These are phyloP conservation scores for Clunio marinus DNA, from an alignment of 2,888 invertebrate genomes.

Conservation along the genomic window DNA sequence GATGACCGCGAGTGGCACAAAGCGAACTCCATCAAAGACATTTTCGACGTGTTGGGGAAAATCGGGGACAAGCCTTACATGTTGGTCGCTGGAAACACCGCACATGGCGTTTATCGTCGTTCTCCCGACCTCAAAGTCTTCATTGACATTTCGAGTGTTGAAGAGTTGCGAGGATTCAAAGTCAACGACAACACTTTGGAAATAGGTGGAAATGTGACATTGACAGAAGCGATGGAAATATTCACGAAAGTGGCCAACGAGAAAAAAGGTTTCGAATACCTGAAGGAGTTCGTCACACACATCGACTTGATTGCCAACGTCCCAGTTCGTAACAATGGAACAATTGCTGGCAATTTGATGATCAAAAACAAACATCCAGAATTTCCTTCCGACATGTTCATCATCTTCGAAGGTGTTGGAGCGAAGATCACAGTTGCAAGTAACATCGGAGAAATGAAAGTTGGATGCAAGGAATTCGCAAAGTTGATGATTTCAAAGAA, in stretches of 20 bases:
- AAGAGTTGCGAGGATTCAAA: conserved; percentile 41
- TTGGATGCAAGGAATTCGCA: conserved; percentile 47
- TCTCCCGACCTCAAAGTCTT: conserved; percentile 52
- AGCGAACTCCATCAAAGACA: conserved; percentile 55
- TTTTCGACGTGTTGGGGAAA: conserved; percentile 56
- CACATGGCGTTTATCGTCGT: conserved; percentile 57
- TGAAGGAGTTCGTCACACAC: conserved; percentile 58
- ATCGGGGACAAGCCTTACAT: conserved; percentile 55
- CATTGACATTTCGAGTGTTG: conserved; percentile 55
- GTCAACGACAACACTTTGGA: conserved; percentile 51
- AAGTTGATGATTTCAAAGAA: conserved; percentile 51
- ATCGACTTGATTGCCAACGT: conserved; percentile 66
- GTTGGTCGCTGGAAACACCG: conserved; percentile 71
- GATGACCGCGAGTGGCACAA: conserved; percentile 56
- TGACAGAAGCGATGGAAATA: conserved; percentile 56
- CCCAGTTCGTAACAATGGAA: conserved; percentile 67
- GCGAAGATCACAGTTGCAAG: conserved; percentile 50
- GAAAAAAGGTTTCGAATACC: conserved; percentile 57
- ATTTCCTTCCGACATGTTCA: conserved; percentile 70
- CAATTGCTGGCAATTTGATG: conserved; percentile 65
- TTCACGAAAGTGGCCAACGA: conserved; percentile 50
- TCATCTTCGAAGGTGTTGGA: conserved; percentile 59
- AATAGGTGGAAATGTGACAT: conserved; percentile 58
- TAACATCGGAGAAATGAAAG: conserved; percentile 41
- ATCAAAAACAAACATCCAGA: conserved; percentile 63